Conservation (phyloP, 2,797 vertebrate genomes). For the Stomatorhinus walkeri region DNA sequence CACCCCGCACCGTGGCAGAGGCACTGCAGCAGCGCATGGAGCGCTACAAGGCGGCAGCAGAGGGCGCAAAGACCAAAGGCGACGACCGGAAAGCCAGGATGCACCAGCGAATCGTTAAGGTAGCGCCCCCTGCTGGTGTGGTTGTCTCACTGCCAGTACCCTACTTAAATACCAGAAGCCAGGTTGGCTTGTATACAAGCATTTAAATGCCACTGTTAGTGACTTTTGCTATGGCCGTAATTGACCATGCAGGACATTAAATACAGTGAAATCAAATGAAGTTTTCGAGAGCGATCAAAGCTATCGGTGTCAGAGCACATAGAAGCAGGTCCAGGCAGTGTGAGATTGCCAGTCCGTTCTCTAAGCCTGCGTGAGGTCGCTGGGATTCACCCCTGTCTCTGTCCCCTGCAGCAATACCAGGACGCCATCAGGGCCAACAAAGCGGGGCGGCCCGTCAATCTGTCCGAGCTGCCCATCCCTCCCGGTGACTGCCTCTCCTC, state of each 20-base stretch:
- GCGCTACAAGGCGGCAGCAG: constrained; percentile 70
- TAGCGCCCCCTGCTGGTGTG: constrained; percentile 32
- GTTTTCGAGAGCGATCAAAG: neutral
- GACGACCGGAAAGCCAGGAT: constrained; percentile 84
- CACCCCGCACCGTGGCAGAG: constrained; percentile 68
- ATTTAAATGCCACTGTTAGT: neutral
- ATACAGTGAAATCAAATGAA: neutral
- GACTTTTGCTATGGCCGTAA: neutral
- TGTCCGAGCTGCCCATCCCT: constrained; percentile 76
- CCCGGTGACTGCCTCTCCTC: constrained; percentile 60
- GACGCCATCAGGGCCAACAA: constrained; percentile 77
- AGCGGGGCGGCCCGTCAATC: constrained; percentile 67
- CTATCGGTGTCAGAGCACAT: neutral
- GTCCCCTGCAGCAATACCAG: constrained; percentile 77
- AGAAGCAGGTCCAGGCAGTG: neutral
- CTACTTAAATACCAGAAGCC: neutral
- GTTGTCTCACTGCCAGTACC: neutral
- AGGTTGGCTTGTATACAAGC: neutral
- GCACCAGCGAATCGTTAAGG: constrained; percentile 86
- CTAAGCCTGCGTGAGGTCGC: neutral
- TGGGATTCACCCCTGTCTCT: neutral
- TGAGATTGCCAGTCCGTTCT: neutral
- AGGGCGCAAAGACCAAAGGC: constrained; percentile 73
- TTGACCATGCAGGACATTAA: neutral
- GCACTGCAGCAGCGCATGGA: constrained; percentile 85